Evolutionary conservation across 64 coral and sea anemone genomes (phyloP), one percentile per base, ranked within the genome.

Genomic region (Montipora capricornis): DNA sequence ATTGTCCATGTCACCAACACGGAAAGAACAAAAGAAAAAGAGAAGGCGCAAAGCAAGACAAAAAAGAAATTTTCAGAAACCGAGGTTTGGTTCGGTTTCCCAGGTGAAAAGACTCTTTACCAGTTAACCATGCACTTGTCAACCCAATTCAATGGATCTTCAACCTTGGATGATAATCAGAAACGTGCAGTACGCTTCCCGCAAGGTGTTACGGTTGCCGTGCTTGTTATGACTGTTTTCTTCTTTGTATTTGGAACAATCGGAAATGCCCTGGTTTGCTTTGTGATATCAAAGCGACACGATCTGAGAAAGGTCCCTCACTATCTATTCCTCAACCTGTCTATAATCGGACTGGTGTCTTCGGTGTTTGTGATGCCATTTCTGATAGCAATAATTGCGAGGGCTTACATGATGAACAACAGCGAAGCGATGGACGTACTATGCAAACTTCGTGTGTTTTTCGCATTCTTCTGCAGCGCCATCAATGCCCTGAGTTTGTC

Each of bases 261-360:
- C 45, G 76, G 45, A 17, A 78, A 78, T 49, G 44, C 76, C 13
- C 12, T 48, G 10, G 76, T 78, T 48, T 47, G 6, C 6, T 15
- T 78, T 17, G 14, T 48, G 45, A 14, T 78, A 8, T 10, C 12
- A 78, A 78, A 46, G 49, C 44, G 76, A 16, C 76, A 46, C 47
- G 76, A 78, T 5, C 76, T 78, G 44, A 78, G 76, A 17, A 78
- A 78, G 45, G 76, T 78, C 4, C 76, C 76, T 49, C 76, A 78
- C 76, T 78, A 47, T 78, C 17, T 78, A 46, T 49, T 78, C 16
- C 44, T 14, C 45, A 78, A 78, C 76, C 76, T 78, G 13, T 49
- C 76, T 3, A 5, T 49, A 16, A 50, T 78, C 76, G 76, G 76
- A 78, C 45, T 78, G 15, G 13, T 78, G 8, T 78, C 76, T 17